Percentiles rank a stretch among this genome's conserved stretches.
Conservation (phyloP, 1,140 invertebrate species). For the Eciton burchellii region DNA sequence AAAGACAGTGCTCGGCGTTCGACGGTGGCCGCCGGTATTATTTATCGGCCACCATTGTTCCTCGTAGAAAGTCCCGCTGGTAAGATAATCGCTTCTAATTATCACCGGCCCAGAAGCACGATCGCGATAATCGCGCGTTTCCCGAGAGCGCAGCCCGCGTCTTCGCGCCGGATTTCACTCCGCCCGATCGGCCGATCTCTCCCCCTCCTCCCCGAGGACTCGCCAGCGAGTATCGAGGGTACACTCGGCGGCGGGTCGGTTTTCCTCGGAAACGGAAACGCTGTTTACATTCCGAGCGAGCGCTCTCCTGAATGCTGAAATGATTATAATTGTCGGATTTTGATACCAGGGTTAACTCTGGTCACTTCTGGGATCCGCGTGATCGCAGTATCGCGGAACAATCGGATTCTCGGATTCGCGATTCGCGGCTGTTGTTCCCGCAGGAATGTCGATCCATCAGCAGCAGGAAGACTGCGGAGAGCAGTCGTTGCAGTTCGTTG, state of each 20-base stretch:
- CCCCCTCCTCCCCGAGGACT: no score
- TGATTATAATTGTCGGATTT: conserved; percentile 5
- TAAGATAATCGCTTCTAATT: conserved; percentile 73
- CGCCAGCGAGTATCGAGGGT: neutral
- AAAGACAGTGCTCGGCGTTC: conserved; percentile 50
- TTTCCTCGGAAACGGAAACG: neutral
- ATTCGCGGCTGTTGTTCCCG: conserved; percentile 24
- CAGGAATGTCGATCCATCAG: conserved; percentile 38
- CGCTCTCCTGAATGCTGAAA: conserved; percentile 17
- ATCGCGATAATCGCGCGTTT: conserved; percentile 70
- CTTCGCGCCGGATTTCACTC: conserved; percentile 58
- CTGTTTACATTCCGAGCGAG: neutral
- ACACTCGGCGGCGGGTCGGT: neutral
- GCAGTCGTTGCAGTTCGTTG: conserved; percentile 53
- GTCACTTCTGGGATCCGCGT: no score
- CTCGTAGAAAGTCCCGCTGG: conserved; percentile 64
- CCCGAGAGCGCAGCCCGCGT: conserved; percentile 36
- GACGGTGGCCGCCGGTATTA: conserved; percentile 39
- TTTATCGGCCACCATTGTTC: conserved; percentile 72
- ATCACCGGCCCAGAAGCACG: conserved; percentile 67
- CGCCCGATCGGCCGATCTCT: conserved; percentile 7
- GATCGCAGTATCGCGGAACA: conserved; percentile 1
- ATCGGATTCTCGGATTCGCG: conserved; percentile 5
- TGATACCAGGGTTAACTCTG: no score
- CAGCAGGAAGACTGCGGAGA: conserved; percentile 32